phyloP scores from a whole-genome alignment of 2,888 invertebrate genomes.

The Apeira syringaria region DNA sequence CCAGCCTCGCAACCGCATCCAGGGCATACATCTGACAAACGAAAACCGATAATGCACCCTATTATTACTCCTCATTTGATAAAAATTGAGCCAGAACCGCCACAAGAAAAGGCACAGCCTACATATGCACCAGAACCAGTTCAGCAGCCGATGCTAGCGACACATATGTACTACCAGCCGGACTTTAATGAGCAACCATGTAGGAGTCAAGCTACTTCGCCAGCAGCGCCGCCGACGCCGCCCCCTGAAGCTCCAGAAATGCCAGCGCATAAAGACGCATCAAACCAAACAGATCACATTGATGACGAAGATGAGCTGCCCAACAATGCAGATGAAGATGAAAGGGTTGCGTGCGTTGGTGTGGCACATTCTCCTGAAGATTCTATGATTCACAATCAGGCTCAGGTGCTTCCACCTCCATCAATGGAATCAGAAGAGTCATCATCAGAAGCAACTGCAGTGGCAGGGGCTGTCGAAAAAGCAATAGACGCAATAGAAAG shows the following conservation, averaged over 20 bases:
- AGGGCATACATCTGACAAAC: slow-evolving; percentile 56
- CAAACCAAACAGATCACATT: slow-evolving; percentile 92
- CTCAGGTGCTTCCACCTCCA: slow-evolving; percentile 42
- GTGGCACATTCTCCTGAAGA: slow-evolving; percentile 76
- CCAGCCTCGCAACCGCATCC: slow-evolving; percentile 56
- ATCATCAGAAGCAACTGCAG: slow-evolving; percentile 64
- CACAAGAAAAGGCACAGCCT: slow-evolving; percentile 69
- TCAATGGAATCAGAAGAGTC: slow-evolving; percentile 72
- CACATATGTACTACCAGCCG: slow-evolving; percentile 83
- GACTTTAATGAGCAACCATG: slow-evolving; percentile 76
- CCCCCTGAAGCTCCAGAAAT: slow-evolving; percentile 81
- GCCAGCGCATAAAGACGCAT: slow-evolving; percentile 90
- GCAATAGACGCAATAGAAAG: slow-evolving; percentile 71
- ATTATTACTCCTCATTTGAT: slow-evolving; percentile 82
- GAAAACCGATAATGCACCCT: slow-evolving; percentile 78
- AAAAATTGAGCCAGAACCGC: slow-evolving; percentile 88
- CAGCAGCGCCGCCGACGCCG: slow-evolving; percentile 82
- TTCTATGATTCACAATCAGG: slow-evolving; percentile 38
- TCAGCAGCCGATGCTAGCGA: slow-evolving; percentile 78
- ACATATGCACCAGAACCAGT: slow-evolving; percentile 73
- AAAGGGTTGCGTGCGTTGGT: slow-evolving; percentile 72
- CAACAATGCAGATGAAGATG: slow-evolving; percentile 73
- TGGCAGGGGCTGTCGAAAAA: slow-evolving; percentile 67
- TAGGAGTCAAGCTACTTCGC: slow-evolving; percentile 84
- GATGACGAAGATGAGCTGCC: slow-evolving; percentile 87